phyloP scores from a whole-genome alignment of 2,113 vertebrate species.

The Crotophaga sulcirostris region DNA sequence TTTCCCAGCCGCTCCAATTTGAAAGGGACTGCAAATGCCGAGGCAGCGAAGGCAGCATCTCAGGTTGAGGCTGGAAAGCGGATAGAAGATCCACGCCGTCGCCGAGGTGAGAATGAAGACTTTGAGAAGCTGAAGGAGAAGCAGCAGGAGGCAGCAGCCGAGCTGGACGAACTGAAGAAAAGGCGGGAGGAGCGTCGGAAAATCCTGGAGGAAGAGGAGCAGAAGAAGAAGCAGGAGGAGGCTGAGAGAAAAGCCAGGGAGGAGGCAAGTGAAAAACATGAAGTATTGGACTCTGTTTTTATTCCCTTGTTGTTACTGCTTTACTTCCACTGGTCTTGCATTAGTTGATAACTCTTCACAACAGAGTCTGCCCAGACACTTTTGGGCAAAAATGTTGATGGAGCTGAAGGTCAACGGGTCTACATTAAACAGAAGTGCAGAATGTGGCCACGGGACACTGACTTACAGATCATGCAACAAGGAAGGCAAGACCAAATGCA shows the following conservation, averaged over 20 bases:
- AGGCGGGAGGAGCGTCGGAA: conserved; percentile 92
- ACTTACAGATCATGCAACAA: not conserved
- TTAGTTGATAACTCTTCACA: not conserved
- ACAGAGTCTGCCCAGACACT: not conserved
- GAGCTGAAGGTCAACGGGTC: not conserved
- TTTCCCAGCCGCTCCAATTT: conserved; percentile 72
- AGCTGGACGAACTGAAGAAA: conserved; percentile 93
- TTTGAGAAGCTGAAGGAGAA: conserved; percentile 91
- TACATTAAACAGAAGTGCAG: not conserved
- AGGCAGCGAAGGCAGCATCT: conserved; percentile 76
- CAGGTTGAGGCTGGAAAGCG: conserved; percentile 85
- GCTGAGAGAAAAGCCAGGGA: conserved; percentile 86
- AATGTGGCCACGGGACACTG: not conserved
- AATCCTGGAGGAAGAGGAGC: conserved; percentile 92
- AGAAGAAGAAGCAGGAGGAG: conserved; percentile 88
- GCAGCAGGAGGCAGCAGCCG: conserved; percentile 88
- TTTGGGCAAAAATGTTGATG: not conserved
- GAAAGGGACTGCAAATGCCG: conserved; percentile 66
- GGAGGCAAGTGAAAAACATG: conserved; percentile 74
- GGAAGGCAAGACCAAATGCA: not conserved
- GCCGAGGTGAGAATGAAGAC: conserved; percentile 89
- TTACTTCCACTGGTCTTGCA: not conserved
- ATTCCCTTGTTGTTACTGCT: not conserved
- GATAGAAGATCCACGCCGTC: conserved; percentile 89
- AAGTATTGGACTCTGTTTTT: not conserved